Conservation (phyloP, 2,113 vertebrate species). For the Clarias gariepinus region DNA sequence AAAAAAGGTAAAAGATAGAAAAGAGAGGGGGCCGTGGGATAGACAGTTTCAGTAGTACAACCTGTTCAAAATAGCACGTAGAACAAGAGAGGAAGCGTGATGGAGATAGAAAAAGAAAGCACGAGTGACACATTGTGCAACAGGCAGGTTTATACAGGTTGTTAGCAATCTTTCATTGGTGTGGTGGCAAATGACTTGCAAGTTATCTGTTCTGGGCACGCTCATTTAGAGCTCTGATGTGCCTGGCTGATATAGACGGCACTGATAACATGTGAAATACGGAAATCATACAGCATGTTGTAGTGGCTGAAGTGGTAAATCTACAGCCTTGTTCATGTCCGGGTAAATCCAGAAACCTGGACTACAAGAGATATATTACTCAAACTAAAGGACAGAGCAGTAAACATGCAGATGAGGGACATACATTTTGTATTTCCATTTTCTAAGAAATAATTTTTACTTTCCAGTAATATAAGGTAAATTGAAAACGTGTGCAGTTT, state of each 20-base stretch:
- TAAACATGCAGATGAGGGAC: neutral
- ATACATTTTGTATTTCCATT: neutral
- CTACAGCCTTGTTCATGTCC: neutral
- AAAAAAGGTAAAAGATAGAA: neutral
- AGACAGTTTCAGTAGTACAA: constrained; percentile 4
- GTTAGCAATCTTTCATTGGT: constrained; percentile 24
- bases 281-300: neutral
- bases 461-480: neutral
- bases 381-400: neutral
- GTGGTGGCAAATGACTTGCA: constrained; percentile 21
- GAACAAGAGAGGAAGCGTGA: neutral
- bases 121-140: neutral
- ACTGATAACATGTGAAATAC: neutral
- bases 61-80: neutral
- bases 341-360: constrained; percentile 6
- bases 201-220: constrained; percentile 18
- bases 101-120: neutral
- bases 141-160: constrained; percentile 52
- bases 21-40: neutral
- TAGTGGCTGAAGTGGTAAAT: neutral
- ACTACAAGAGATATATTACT: neutral
- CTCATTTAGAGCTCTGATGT: constrained; percentile 24
- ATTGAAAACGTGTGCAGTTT: constrained; percentile 15
- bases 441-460: constrained; percentile 31
- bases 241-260: neutral